Evolutionary conservation across 2,888 invertebrate genomes (phyloP).

Genomic region (Diaperis boleti): DNA sequence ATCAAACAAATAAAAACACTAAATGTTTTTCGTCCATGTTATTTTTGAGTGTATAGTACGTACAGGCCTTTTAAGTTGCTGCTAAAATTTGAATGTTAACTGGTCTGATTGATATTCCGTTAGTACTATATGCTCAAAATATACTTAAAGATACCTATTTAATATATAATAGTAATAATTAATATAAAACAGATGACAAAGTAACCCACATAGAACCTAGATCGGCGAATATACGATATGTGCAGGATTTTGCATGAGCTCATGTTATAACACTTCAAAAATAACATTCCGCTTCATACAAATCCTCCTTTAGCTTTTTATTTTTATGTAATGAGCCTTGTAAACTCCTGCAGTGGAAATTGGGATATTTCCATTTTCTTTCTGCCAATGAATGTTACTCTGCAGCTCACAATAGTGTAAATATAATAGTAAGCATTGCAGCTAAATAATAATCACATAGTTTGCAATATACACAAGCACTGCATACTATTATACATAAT

Average conservation of each 20-base stretch:
- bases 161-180: constrained; percentile 61
- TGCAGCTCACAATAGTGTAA: constrained; percentile 43
- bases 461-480: constrained; percentile 40
- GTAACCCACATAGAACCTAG: constrained; percentile 46
- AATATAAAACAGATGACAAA: constrained; percentile 55
- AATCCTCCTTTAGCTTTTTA: constrained; percentile 36
- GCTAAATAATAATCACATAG: constrained; percentile 31
- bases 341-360: constrained; percentile 45
- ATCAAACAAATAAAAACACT: constrained; percentile 58
- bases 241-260: constrained; percentile 55
- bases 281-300: constrained; percentile 45
- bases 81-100: constrained; percentile 39
- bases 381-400: constrained; percentile 45
- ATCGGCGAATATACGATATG: constrained; percentile 33
- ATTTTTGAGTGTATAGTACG: constrained; percentile 64
- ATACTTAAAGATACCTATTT: constrained; percentile 63
- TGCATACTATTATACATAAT: constrained; percentile 44
- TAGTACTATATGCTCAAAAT: constrained; percentile 63
- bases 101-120: constrained; percentile 41
- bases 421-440: constrained; percentile 46
- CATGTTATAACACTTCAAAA: constrained; percentile 49
- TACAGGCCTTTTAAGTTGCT: constrained; percentile 31
- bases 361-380: constrained; percentile 32
- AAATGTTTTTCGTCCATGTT: constrained; percentile 66
- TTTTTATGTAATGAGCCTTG: constrained; percentile 44